These are phyloP conservation scores for Cosmia pyralina DNA, from an alignment of 2,888 invertebrate species.

Conservation along the genomic window DNA sequence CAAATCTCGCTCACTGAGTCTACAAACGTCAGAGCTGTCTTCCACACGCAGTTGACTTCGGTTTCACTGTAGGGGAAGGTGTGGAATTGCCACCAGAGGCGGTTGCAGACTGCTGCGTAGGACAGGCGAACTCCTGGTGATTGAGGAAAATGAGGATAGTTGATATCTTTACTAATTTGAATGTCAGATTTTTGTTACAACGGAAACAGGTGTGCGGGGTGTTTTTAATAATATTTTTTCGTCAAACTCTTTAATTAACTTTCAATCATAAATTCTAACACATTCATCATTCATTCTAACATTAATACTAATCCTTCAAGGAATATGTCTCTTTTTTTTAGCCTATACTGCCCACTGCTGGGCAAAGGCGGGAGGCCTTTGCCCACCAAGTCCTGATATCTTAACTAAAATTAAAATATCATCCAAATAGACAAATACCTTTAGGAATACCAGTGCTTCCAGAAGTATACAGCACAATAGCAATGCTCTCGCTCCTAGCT, in stretches of 20 bases:
- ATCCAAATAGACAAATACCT: constrained; percentile 86
- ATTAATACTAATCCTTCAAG: background rate
- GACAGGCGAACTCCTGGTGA: constrained; percentile 93
- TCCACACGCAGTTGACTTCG: constrained; percentile 95
- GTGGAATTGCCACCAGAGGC: constrained; percentile 96
- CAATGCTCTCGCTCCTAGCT: constrained; percentile 88
- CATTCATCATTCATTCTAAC: background rate
- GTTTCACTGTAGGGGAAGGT: constrained; percentile 93
- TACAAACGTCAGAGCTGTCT: constrained; percentile 97
- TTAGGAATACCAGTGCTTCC: constrained; percentile 97
- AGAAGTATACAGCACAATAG: constrained; percentile 95
- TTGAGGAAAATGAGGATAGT: background rate
- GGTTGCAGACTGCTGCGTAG: constrained; percentile 94
- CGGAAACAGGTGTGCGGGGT: background rate
- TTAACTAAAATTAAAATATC: background rate
- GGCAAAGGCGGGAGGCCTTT: too few species aligned
- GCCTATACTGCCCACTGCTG: too few species aligned
- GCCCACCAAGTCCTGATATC: too few species aligned
- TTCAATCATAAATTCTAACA: background rate
- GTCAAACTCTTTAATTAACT: background rate
- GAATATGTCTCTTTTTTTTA: background rate
- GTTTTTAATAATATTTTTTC: background rate
- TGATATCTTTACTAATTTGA: background rate
- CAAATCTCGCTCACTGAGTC: constrained; percentile 97
- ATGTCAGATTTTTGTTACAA: background rate